Conservation (phyloP, 1,140 invertebrate species). For the Spodoptera frugiperda region DNA sequence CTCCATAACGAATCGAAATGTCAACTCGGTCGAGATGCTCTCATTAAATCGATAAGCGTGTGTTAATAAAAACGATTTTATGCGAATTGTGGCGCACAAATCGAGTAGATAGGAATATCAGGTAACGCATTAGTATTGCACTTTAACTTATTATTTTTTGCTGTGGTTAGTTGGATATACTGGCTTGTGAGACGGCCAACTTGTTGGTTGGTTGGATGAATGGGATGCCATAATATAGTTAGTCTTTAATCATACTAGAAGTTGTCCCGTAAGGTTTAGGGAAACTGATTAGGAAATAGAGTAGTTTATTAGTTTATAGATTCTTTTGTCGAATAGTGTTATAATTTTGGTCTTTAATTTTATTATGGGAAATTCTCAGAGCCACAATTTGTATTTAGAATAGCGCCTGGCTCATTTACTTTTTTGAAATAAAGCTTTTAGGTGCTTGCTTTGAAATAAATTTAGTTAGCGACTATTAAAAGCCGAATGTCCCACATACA, state of each 20-base stretch:
- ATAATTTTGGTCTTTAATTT: too few relatives aligned
- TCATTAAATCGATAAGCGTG: conserved; percentile 38
- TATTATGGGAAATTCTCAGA: too few relatives aligned
- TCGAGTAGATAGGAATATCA: conserved; percentile 43
- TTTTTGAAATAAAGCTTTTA: neutral
- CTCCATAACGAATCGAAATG: conserved; percentile 40
- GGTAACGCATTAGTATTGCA: conserved; percentile 45
- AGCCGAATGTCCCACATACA: conserved; percentile 23
- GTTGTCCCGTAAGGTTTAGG: too few relatives aligned
- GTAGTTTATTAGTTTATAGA: too few relatives aligned
- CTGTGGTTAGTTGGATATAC: neutral
- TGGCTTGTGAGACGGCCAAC: neutral
- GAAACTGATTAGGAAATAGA: too few relatives aligned
- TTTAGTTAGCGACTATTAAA: neutral
- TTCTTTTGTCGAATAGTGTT: too few relatives aligned
- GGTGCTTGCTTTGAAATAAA: too few relatives aligned
- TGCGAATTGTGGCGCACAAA: conserved; percentile 32
- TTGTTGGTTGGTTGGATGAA: neutral
- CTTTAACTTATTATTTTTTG: conserved; percentile 47
- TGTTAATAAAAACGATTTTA: conserved; percentile 50
- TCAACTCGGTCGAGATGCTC: conserved; percentile 27
- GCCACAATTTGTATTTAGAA: too few relatives aligned
- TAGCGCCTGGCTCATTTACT: too few relatives aligned
- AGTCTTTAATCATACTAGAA: neutral
- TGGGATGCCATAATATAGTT: too few relatives aligned